Base-by-base conservation (phyloP, 1,140 invertebrate species). In the Coelopa frigida region DNA sequence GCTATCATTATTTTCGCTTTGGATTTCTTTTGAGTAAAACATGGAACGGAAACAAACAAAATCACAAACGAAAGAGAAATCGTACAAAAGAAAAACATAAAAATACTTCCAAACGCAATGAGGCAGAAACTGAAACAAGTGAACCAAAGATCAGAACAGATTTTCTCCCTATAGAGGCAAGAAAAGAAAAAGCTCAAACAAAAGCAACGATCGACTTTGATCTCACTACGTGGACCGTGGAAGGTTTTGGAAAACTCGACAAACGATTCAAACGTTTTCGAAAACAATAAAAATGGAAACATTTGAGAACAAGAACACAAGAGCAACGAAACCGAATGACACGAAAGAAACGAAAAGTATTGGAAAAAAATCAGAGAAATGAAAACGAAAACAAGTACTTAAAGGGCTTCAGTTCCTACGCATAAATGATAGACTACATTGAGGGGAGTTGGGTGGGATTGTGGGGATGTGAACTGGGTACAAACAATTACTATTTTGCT, bases 381-480 rank as follows among this genome's bases (percentile, higher is more conserved):
- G 20, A 44, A 32, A 35, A 21, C 32, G 17, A 44, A 44, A 35
- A 32, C 8, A 23, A 33, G 22, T 20, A 35, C 32, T 11, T 11
- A 44, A 32, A 22, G 6, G 5, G n/a, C 53, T 56, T 50, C 39
- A 53, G 49, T 50, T 62, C 53, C 58, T 62, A 61, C 62, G 62
- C 59, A 63, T 66, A 66, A 66, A 66, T 66, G 62, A 66, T 66
- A 66, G 62, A 66, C 62, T 66, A n/a, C 62, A 66, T 66, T 66
- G 60, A 67, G 63, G 62, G 63, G 63, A 66, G 52, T 44, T 39
- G 57, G 58, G 53, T 35, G 54, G 62, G 62, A 66, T 66, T 66
- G 55, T 63, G 51, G 57, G 62, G 59, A 39, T 61, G 55, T 65
- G 61, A 67, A 55, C 57, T 54, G 50, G 53, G 57, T n/a, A n/a